Conservation (phyloP, 2,113 vertebrate species). For the Picathartes gymnocephalus region DNA sequence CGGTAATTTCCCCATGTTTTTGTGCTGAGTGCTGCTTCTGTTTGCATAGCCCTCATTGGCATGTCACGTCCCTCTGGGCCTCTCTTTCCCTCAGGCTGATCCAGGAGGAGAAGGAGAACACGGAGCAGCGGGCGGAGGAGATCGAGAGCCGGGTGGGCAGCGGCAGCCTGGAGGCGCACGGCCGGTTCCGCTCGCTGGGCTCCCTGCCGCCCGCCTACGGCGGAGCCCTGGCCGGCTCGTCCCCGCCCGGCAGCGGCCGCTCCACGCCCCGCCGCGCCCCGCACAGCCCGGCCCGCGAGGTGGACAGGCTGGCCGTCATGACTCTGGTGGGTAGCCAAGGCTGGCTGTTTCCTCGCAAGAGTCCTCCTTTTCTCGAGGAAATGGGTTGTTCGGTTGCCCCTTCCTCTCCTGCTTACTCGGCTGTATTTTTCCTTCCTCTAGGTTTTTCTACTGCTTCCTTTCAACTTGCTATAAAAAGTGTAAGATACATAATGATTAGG, state of each 20-base stretch:
- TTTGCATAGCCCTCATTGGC: neutral
- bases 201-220: conserved; percentile 77
- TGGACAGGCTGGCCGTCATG: conserved; percentile 93
- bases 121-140: conserved; percentile 90
- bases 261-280: conserved; percentile 86
- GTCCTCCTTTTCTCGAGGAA: neutral
- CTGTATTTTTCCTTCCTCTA: conserved; percentile 16
- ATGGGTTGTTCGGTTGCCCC: neutral
- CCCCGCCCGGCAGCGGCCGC: conserved; percentile 87
- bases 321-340: conserved; percentile 78
- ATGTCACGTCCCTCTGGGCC: fast-evolving
- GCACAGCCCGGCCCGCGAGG: conserved; percentile 87
- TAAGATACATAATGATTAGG: conserved; percentile 31
- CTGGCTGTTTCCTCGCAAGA: fast-evolving
- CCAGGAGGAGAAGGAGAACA: conserved; percentile 96
- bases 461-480: conserved; percentile 15
- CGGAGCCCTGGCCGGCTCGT: conserved; percentile 80
- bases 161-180: conserved; percentile 78
- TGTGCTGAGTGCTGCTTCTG: neutral
- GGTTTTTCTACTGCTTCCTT: conserved; percentile 25
- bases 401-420: neutral
- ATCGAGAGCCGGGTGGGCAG: conserved; percentile 91
- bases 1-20: neutral
- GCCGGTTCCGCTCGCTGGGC: conserved; percentile 84
- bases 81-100: conserved; percentile 79